Evolutionary conservation across 2,888 invertebrate genomes (phyloP), one percentile per base, ranked within the genome.

Genomic region (Chalcis sispes): DNA sequence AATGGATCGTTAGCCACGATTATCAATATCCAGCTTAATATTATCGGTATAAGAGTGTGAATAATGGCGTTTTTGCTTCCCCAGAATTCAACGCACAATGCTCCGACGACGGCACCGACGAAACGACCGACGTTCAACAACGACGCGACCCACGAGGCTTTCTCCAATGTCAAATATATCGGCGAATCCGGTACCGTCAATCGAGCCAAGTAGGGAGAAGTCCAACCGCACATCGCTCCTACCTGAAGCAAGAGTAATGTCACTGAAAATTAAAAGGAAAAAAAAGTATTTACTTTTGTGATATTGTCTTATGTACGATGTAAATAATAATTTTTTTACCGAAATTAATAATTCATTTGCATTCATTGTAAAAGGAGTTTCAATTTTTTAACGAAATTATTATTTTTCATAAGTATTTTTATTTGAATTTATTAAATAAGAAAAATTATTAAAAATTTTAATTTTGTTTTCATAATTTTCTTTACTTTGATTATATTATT

Each of bases 141-240:
- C 1, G 85, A 83, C 2, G 84, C 84, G 25, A 86, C 81, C 86
- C 85, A 85, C 0, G 86, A 85, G 13, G 84, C 81, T 56, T 86
- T 81, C 3, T 65, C 54, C 25, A 61, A 18, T 1, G 82, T 83
- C 8, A 86, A 65, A 1, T 66, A 61, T 1, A 84, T 50, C 2
- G 78, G 67, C 1, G 84, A 83, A 23, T 81, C 79, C 2, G 78
- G 69, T 0, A 76, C 46, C 0, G 80, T 83, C 3, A 72, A 65
- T 40, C 80, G 80, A 0, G 80, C 81, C 10, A 85, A 48, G 58
- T 82, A 85, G 1, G 86, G 86, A 0, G 86, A 86, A 1, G 83
- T 80, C 86, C 86, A 86, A 10, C 81, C 82, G 40, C 79, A 36
- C 58, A 50, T 72, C 1, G 46, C 40, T 23, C 75, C 75, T n/a